A percentile compares a stretch with the other conserved stretches of the same genome.
These are phyloP conservation scores for Phalacrocorax carbo DNA, from an alignment of 2,113 vertebrate species.

Conservation along the genomic window DNA sequence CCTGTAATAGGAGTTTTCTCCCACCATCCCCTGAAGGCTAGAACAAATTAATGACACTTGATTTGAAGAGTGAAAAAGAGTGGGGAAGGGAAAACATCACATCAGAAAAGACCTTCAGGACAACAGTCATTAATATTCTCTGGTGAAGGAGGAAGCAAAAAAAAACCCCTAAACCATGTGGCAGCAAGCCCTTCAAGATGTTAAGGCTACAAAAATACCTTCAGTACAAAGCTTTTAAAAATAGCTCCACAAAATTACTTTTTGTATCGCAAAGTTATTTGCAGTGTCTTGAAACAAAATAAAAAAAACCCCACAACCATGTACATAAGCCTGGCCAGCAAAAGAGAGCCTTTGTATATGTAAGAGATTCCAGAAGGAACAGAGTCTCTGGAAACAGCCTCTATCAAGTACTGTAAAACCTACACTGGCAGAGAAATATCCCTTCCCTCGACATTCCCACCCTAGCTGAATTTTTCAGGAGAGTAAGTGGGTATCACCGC, in stretches of 20 bases:
- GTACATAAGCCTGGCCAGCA: not conserved
- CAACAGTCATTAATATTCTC: not conserved
- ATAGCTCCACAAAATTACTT: not conserved
- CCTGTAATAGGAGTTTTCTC: not conserved
- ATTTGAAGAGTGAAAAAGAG: not conserved
- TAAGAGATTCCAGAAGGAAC: not conserved
- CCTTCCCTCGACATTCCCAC: not conserved
- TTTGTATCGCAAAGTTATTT: not conserved
- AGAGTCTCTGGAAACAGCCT: not conserved
- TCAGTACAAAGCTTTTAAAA: not conserved
- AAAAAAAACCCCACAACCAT: not conserved
- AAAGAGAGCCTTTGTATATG: not conserved
- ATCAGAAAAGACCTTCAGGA: slow-evolving; percentile 3
- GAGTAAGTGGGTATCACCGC: not conserved
- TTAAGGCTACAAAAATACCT: not conserved
- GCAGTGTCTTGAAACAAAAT: not conserved
- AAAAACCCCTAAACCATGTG: not conserved
- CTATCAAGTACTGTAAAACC: not conserved
- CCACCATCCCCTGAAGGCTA: not conserved
- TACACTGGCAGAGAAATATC: not conserved
- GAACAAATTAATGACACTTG: slow-evolving; percentile 25
- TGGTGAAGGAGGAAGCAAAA: not conserved
- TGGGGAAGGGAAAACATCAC: not conserved
- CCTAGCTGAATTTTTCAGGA: not conserved
- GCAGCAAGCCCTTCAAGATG: not conserved